Evolutionary conservation across 2,888 invertebrate genomes (phyloP).

Genomic region (Vanessa cardui): DNA sequence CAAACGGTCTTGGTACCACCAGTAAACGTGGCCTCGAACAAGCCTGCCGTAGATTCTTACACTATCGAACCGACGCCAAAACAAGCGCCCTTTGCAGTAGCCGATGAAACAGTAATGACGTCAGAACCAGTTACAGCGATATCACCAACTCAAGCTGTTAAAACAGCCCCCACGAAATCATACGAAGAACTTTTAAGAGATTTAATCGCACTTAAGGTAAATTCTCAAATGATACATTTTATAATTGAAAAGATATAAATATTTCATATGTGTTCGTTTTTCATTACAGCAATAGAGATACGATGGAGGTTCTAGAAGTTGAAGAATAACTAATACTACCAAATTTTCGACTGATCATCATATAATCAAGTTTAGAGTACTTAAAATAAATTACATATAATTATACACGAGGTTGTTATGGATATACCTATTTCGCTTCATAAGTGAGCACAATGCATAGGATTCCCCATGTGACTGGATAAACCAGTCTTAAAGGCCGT

Average conservation of each 20-base stretch:
- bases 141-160: constrained; percentile 26
- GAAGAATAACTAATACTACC: neutral
- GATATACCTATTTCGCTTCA: constrained; percentile 8
- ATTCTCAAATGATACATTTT: neutral
- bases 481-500: constrained; percentile 29
- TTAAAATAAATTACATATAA: constrained; percentile 13
- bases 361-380: neutral
- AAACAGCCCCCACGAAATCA: neutral
- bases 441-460: constrained; percentile 17
- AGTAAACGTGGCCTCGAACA: neutral
- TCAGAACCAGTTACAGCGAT: constrained; percentile 6
- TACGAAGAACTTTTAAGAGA: neutral
- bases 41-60: neutral
- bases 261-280: neutral
- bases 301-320: neutral
- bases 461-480: constrained; percentile 34
- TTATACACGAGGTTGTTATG: constrained; percentile 14
- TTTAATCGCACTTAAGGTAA: constrained; percentile 3
- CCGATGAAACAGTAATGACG: neutral
- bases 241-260: neutral
- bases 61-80: constrained; percentile 9
- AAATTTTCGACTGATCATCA: constrained; percentile 2
- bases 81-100: neutral
- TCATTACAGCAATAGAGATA: neutral
- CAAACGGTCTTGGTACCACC: neutral